These are phyloP conservation scores for Allacma fusca DNA, from an alignment of 2,888 invertebrate species.

Conservation along the genomic window DNA sequence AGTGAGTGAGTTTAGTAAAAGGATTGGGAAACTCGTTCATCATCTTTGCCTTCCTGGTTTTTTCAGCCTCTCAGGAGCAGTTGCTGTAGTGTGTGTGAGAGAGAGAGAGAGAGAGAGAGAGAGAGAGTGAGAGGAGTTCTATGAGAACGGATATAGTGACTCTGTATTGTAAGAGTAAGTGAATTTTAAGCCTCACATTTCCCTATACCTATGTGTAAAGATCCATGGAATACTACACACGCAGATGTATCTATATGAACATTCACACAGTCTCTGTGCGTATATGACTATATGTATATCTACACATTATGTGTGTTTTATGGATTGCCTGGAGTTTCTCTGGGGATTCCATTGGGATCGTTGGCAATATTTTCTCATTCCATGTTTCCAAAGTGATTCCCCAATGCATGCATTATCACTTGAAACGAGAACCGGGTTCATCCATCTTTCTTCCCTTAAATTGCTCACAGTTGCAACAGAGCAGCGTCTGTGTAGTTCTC, in stretches of 20 bases:
- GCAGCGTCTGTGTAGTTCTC: slow-evolving; percentile 28
- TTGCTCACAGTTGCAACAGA: slow-evolving; percentile 43
- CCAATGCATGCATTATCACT: slow-evolving; percentile 53
- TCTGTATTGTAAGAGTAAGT: too few species aligned
- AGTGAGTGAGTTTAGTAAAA: slow-evolving; percentile 24
- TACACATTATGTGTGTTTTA: slow-evolving; percentile 25
- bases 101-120: too few species aligned
- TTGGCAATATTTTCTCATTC: slow-evolving; percentile 52
- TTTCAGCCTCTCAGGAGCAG: not conserved
- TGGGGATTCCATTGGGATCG: slow-evolving; percentile 41
- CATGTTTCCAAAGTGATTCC: slow-evolving; percentile 49
- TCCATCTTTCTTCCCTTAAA: slow-evolving; percentile 48
- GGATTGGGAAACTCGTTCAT: slow-evolving; percentile 21
- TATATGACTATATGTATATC: not conserved
- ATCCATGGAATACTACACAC: too few species aligned
- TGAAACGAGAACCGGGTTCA: slow-evolving; percentile 49
- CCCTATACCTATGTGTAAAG: too few species aligned
- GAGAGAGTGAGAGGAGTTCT: too few species aligned
- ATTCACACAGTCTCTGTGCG: not conserved
- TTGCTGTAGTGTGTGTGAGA: too few species aligned
- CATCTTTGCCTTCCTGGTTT: not conserved
- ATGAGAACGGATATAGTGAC: too few species aligned
- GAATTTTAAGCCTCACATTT: too few species aligned
- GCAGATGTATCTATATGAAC: not conserved
- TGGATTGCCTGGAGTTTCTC: slow-evolving; percentile 37